Percentiles rank a stretch among this genome's conserved stretches.
Conservation (phyloP, 2,888 invertebrate species). For the Machimus atricapillus region DNA sequence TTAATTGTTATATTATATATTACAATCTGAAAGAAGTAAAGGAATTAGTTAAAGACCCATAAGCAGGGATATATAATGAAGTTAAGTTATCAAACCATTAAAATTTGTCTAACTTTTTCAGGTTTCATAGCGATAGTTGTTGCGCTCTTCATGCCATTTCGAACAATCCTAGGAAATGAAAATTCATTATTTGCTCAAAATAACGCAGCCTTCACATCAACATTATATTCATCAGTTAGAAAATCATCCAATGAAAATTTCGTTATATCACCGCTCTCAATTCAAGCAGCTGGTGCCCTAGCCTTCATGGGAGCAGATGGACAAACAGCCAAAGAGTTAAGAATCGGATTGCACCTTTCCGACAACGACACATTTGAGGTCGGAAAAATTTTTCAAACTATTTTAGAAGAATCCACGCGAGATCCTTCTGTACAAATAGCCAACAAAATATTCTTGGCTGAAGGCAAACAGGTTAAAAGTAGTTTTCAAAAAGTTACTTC, state of each 20-base stretch:
- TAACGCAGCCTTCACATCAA: neutral
- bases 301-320: slow-evolving; percentile 76
- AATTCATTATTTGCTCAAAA: neutral
- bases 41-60: too few relatives aligned
- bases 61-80: too few relatives aligned
- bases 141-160: neutral
- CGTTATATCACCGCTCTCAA: slow-evolving; percentile 77
- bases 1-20: too few relatives aligned
- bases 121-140: neutral
- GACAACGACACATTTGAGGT: slow-evolving; percentile 20
- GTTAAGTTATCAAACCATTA: neutral
- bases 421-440: slow-evolving; percentile 66
- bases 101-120: neutral
- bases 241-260: slow-evolving; percentile 60
- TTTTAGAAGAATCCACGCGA: slow-evolving; percentile 53
- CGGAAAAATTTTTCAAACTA: slow-evolving; percentile 52
- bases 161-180: neutral
- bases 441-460: slow-evolving; percentile 76
- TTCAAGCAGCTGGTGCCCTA: slow-evolving; percentile 76
- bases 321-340: slow-evolving; percentile 67
- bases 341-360: neutral
- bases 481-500: slow-evolving; percentile 67
- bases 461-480: slow-evolving; percentile 66
- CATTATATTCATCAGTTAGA: neutral
- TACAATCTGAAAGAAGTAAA: too few relatives aligned